phyloP scores from a whole-genome alignment of 2,797 vertebrate genomes.

The Pelodytes ibericus region DNA sequence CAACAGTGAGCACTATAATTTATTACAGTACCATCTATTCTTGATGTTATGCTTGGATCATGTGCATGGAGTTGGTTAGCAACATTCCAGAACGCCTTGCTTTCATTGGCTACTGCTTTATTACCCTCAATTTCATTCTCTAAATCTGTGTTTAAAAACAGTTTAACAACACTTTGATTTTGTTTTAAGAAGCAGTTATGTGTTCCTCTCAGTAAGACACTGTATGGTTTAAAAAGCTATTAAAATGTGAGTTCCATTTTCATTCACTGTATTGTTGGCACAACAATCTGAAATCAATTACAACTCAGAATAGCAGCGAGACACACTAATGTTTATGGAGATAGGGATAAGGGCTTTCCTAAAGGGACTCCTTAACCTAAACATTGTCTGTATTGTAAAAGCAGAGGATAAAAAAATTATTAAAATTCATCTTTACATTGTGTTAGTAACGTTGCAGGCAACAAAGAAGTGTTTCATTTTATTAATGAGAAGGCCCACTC shows the following conservation, averaged over 20 bases:
- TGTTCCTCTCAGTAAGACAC: slow-evolving; percentile 52
- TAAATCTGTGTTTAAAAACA: slow-evolving; percentile 75
- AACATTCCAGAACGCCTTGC: slow-evolving; percentile 74
- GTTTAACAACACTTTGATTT: slow-evolving; percentile 70
- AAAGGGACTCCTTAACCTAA: too few species aligned
- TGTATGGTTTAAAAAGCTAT: slow-evolving; percentile 44
- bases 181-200: slow-evolving; percentile 63
- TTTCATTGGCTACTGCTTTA: slow-evolving; percentile 77
- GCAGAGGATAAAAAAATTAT: too few species aligned
- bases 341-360: too few species aligned
- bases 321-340: neutral
- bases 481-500: too few species aligned
- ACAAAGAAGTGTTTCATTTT: too few species aligned
- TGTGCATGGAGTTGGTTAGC: slow-evolving; percentile 66
- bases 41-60: slow-evolving; percentile 80
- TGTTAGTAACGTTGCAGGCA: too few species aligned
- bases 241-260: slow-evolving; percentile 55
- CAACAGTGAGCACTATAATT: slow-evolving; percentile 77
- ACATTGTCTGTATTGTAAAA: too few species aligned
- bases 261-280: slow-evolving; percentile 55
- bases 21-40: slow-evolving; percentile 75
- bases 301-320: slow-evolving; percentile 42
- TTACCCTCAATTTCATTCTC: slow-evolving; percentile 74
- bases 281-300: slow-evolving; percentile 1
- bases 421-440: too few species aligned